Evolutionary conservation across 2,888 invertebrate genomes (phyloP), one percentile per base, ranked within the genome.

Genomic region (Tenthredo amoena): DNA sequence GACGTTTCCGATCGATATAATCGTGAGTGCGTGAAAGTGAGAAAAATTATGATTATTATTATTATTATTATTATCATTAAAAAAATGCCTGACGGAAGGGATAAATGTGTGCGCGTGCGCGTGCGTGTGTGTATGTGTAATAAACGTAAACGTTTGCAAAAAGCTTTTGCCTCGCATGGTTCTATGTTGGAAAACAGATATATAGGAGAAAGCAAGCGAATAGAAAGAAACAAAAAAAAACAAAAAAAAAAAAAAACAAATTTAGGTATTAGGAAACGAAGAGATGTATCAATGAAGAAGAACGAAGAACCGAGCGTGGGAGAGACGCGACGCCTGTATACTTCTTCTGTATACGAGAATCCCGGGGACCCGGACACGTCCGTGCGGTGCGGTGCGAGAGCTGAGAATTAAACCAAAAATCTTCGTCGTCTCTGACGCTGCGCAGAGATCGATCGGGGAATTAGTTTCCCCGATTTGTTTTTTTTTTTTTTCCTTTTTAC

Each of bases 131-230:
- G 90, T 91, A 91, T 92, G 91, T 68, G 31, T 47, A 47, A 91
- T 92, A 91, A 90, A 92, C 92, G 91, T 93, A 91, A 90, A 92
- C 92, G 91, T 93, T 92, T 92, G 93, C 92, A 93, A 90, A 92
- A 92, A 91, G 93, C 93, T 93, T 62, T 93, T 91, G 93, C 93
- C 92, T 93, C 91, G 93, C 93, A 93, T 93, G 93, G 92, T 93
- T 93, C 93, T 92, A 91, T 93, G 92, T 93, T 93, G 89, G 91
- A 89, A 87, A 89, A 89, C 90, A 58, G 18, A 88, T 88, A 89
- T 88, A 26, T 26, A 26, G 26, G 26, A 26, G 26, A 26, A 26
- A 26, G 26, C 26, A 26, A 26, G 26, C 26, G 26, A 26, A 26
- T 26, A 26, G 26, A 26, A 88, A 87, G 87, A 88, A 87, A 87